Percentiles rank a stretch among this genome's conserved stretches.
These are phyloP conservation scores for Crossocerus cetratus DNA, from an alignment of 2,888 invertebrate species.

Conservation along the genomic window DNA sequence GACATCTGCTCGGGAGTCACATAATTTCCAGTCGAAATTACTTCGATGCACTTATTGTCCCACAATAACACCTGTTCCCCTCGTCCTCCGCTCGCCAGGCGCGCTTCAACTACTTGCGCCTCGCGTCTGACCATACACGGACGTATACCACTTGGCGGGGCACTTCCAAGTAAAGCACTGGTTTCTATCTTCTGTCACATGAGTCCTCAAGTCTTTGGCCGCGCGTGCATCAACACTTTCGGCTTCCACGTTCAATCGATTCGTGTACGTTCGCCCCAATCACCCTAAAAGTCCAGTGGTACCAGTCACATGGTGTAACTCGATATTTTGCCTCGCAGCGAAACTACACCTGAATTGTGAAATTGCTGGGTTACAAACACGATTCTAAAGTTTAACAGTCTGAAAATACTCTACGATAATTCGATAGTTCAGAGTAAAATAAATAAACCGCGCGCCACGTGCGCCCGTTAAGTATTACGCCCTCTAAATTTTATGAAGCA, in stretches of 20 bases:
- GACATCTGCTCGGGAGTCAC: slow-evolving; percentile 61
- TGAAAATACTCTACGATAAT: too few species aligned
- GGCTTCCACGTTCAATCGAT: slow-evolving; percentile 3
- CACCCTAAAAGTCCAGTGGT: slow-evolving; percentile 44
- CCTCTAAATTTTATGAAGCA: too few species aligned
- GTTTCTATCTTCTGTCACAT: slow-evolving; percentile 9
- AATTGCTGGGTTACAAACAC: too few species aligned
- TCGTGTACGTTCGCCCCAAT: slow-evolving; percentile 21
- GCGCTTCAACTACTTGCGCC: background rate
- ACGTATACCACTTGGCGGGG: slow-evolving; percentile 43
- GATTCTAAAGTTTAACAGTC: too few species aligned
- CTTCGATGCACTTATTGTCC: background rate
- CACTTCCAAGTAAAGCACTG: slow-evolving; percentile 4
- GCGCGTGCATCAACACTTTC: slow-evolving; percentile 5
- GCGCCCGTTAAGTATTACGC: too few species aligned
- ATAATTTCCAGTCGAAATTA: slow-evolving; percentile 28
- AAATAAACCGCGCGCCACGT: too few species aligned
- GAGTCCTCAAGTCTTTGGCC: slow-evolving; percentile 12
- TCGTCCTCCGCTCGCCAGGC: slow-evolving; percentile 3
- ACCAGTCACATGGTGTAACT: slow-evolving; percentile 28
- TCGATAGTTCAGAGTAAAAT: too few species aligned
- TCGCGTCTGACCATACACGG: slow-evolving; percentile 42
- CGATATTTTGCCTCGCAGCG: slow-evolving; percentile 22
- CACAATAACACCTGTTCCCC: slow-evolving; percentile 21
- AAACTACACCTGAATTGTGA: slow-evolving; percentile 3